Conservation (phyloP, 2,113 vertebrate genomes). For the Stomatorhinus ivindoensis region DNA sequence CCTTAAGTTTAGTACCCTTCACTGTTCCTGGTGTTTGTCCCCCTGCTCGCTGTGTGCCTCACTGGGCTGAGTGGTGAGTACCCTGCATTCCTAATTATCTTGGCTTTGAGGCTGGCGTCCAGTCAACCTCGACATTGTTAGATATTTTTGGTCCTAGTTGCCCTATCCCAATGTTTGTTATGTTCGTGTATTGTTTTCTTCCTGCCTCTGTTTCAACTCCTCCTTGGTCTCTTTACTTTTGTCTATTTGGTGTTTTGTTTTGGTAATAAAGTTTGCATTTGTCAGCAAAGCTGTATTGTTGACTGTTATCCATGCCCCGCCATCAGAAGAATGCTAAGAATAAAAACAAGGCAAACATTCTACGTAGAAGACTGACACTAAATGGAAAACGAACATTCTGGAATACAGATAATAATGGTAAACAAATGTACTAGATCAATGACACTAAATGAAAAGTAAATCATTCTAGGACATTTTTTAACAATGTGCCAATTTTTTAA, state of each 20-base stretch:
- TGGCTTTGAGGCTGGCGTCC: background rate
- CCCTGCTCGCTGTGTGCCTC: background rate
- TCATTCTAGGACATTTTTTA: too few species aligned
- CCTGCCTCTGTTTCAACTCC: background rate
- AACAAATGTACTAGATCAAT: background rate
- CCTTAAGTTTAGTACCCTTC: background rate
- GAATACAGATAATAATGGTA: background rate
- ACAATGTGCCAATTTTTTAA: too few species aligned
- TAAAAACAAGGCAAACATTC: background rate
- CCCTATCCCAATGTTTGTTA: background rate
- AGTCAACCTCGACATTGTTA: background rate
- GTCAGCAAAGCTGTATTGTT: background rate
- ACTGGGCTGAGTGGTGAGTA: background rate
- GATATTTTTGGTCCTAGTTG: background rate
- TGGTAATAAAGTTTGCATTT: background rate
- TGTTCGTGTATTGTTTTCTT: background rate
- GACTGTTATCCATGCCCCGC: background rate
- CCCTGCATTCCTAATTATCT: background rate
- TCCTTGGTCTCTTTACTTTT: background rate
- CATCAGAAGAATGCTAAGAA: background rate
- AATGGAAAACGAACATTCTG: background rate
- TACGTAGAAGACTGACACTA: background rate
- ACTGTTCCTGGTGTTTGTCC: background rate
- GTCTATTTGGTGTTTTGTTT: background rate
- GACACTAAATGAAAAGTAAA: background rate